Percentiles rank a stretch among this genome's conserved stretches.
These are phyloP conservation scores for Acrobasis suavella DNA, from an alignment of 2,888 invertebrate species.

Conservation along the genomic window DNA sequence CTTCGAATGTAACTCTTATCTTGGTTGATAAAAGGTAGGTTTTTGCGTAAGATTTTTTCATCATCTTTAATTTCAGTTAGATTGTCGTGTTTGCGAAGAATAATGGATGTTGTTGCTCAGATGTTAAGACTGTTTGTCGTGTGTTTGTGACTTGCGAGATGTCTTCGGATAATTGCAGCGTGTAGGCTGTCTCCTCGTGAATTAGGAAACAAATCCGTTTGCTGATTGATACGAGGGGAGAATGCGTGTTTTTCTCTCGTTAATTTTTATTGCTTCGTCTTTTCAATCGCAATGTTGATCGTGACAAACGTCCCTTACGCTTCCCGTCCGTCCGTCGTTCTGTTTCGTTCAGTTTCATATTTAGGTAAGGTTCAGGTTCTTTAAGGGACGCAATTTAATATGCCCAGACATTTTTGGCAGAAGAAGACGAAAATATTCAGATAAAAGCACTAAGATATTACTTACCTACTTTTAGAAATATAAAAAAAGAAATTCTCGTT, in stretches of 20 bases:
- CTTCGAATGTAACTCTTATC: conserved; percentile 42
- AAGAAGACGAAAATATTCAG: not conserved
- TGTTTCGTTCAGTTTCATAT: not conserved
- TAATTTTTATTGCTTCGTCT: conserved; percentile 67
- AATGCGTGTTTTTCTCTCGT: conserved; percentile 51
- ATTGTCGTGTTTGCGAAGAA: conserved; percentile 36
- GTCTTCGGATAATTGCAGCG: conserved; percentile 77
- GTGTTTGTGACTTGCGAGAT: conserved; percentile 41
- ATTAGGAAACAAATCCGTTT: conserved; percentile 78
- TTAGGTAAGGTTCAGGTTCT: not conserved
- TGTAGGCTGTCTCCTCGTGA: conserved; percentile 77
- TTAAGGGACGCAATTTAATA: no score
- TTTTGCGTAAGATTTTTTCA: conserved; percentile 36
- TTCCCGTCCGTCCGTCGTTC: no score
- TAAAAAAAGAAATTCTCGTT: not conserved
- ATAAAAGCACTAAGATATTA: not conserved
- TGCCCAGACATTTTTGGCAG: no score
- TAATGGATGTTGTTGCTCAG: conserved; percentile 41
- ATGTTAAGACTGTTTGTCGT: conserved; percentile 46
- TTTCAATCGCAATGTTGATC: conserved; percentile 31
- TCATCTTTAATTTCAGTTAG: conserved; percentile 54
- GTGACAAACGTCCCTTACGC: conserved; percentile 5
- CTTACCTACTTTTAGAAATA: not conserved
- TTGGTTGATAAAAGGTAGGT: conserved; percentile 41
- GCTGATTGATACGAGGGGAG: conserved; percentile 70